Conservation (phyloP, 2,888 invertebrate genomes). For the Vandiemenella viatica region DNA sequence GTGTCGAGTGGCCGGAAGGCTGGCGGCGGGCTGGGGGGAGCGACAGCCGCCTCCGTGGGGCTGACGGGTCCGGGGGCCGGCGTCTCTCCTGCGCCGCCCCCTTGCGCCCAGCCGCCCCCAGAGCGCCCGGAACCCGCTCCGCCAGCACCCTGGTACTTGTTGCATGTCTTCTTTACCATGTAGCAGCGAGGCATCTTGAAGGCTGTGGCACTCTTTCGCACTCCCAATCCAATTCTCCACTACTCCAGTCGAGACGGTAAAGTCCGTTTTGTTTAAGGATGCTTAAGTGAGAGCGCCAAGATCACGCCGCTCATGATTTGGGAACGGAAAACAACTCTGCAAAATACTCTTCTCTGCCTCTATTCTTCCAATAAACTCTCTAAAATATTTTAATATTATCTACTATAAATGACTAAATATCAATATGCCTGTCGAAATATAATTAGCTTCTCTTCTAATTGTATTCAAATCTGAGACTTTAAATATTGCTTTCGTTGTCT, state of each 20-base stretch:
- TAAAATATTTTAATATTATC: neutral
- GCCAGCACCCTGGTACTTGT: constrained; percentile 25
- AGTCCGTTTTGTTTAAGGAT: no score
- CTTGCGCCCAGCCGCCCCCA: constrained; percentile 12
- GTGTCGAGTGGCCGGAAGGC: constrained; percentile 21
- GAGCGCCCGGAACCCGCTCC: constrained; percentile 12
- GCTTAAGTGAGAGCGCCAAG: neutral
- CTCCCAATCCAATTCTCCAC: neutral
- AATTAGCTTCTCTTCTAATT: neutral
- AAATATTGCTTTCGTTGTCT: constrained; percentile 11
- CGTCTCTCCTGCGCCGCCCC: constrained; percentile 26
- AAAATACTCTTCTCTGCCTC: no score
- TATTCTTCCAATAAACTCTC: neutral
- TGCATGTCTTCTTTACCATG: constrained; percentile 41
- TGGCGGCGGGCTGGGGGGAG: constrained; percentile 39
- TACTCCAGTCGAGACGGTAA: no score
- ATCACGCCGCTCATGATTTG: neutral
- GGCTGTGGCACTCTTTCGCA: neutral
- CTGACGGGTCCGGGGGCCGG: constrained; percentile 29
- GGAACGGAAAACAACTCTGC: no score
- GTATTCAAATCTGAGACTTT: neutral
- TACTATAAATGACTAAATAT: neutral
- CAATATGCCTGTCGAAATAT: neutral
- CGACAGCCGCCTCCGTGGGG: constrained; percentile 43
- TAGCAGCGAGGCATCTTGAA: constrained; percentile 15